Base-by-base conservation (phyloP, 2,797 vertebrate genomes). In the Catamblyrhynchus diadema region DNA sequence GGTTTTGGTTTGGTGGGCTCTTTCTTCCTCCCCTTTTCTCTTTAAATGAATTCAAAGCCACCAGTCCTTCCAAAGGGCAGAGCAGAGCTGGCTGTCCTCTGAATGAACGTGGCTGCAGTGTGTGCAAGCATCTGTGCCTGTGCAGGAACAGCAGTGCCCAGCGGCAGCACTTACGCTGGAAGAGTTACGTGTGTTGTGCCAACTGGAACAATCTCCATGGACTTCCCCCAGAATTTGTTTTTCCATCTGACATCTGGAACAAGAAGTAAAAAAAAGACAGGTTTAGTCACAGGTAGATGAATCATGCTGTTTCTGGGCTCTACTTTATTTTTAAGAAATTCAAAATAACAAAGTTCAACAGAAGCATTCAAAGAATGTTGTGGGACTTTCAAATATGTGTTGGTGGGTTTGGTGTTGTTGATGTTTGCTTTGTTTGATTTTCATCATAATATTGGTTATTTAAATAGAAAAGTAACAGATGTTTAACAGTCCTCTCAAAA, bases 191-290 rank as follows among this genome's bases (percentile, higher is more conserved):
- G 99, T 25, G 98, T 99, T 75, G 98, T 99, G 82, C 99, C 99
- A 86, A 99, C 97, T 82, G 99, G 99, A 94, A 99, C 98, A 24
- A 99, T 99, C 98, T 99, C 99, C 99, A 99, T 99, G 44, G 99
- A 99, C 97, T 99, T 99, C 4, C 99, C 99, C 99, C 99, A 99
- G 97, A 99, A 99, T 97, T 99, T 99, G 97, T 99, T 99, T 98
- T 99, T 99, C 98, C 99, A 99, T 94, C 99, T 98, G 91, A 99
- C 97, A 86, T 99, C 99, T 99, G 95, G 96, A 98, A 97, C 27
- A 96, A 66, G 18, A 88, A 79, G 37, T 57, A 80, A 48, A 48
- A 60, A 62, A 60, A 71, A 21, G 51, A 86, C 6, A 62, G 12
- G 66, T 79, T 94, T 91, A 92, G 37, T 37, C 50, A 80, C 32